Evolutionary conservation across 2,888 invertebrate genomes (phyloP), one percentile per base, ranked within the genome.

Genomic region (Perithous albicinctus): DNA sequence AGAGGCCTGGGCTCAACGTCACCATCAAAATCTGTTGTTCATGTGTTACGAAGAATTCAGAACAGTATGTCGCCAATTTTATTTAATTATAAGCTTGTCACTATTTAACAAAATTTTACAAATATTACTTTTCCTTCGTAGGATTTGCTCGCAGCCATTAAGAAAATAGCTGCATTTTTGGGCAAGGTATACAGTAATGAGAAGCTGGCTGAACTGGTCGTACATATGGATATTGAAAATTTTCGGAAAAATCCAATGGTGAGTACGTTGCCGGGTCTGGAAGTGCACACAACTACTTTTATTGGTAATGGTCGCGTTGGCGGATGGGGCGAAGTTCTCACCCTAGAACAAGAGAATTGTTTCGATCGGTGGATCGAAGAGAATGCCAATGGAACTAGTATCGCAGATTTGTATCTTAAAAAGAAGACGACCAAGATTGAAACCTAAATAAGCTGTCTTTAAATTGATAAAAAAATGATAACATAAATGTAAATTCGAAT

Each of bases 1-100:
- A 88, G 97, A 97, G 93, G 96, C 96, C 0, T 96, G 96, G 95
- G 93, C 94, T 3, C 91, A 94, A 67, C 94, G 95, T 83, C 87
- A 96, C 80, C 93, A 96, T 84, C 93, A 95, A 1, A 96, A 97
- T 90, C 93, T 97, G 79, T 92, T 97, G 0, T 97, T 97, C 87
- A 92, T 97, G 75, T 96, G 96, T 90, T 97, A 97, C 88, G 97
- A 97, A 92, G 96, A 97, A 86, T 95, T 97, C 92, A 94, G 95
- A 69, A 94, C 94, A 92, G 96, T 96, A 92, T 23, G 51, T 51
- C 51, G 12, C 0, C 23, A 10, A 12, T 5, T 23, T 1, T 20
- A 51, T 23, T 23, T 10, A 12, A 51, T 51, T 3, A 23, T 23
- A 12, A 51, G 10, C 12, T 23, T 23, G 10, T 10, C 10, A 51